Base-by-base conservation (phyloP, 2,797 vertebrate species). In the Pteropus rufus region DNA sequence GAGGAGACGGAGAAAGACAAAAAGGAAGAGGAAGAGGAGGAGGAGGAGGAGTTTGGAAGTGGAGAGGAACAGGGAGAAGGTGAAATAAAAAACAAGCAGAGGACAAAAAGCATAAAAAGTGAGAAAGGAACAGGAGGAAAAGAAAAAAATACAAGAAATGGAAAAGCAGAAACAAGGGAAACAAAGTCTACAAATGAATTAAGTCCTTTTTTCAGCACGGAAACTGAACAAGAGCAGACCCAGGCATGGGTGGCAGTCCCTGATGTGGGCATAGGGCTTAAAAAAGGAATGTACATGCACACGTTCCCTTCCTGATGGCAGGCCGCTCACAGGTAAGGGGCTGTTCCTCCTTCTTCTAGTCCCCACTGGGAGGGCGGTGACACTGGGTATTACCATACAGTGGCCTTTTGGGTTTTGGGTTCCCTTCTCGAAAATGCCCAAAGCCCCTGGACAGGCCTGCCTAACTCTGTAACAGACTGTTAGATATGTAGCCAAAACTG, bases 91-190 rank as follows among this genome's bases (percentile, higher is more conserved):
- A 97, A 98, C 98, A 98, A 98, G 98, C 98, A 98, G 98, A 98
- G 98, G 98, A 98, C 98, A 98, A 98, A 98, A 98, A 98, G 96
- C 89, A 98, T 91, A 92, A 97, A 89, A 97, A 90, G 95, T 97
- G 96, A 98, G 98, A 98, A 96, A 98, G 83, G 94, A 97, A 98
- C 94, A 98, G 98, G 97, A 98, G 98, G 97, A 98, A 98, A 96
- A 97, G 98, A 98, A 98, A 98, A 94, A 98, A 98, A 98, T 97
- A 98, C 98, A 98, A 98, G 98, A 98, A 98, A 98, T 98, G 98
- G 98, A 98, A 95, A 98, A 98, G 98, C 98, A 97, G 98, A 98
- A 98, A 98, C 98, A 98, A 98, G 97, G 98, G 98, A 96, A 98
- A 98, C 97, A 97, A 96, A 98, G 97, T 98, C 98, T 99, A 98